Base-by-base conservation (phyloP, 2,113 vertebrate genomes). In the Empidonax alnorum region DNA sequence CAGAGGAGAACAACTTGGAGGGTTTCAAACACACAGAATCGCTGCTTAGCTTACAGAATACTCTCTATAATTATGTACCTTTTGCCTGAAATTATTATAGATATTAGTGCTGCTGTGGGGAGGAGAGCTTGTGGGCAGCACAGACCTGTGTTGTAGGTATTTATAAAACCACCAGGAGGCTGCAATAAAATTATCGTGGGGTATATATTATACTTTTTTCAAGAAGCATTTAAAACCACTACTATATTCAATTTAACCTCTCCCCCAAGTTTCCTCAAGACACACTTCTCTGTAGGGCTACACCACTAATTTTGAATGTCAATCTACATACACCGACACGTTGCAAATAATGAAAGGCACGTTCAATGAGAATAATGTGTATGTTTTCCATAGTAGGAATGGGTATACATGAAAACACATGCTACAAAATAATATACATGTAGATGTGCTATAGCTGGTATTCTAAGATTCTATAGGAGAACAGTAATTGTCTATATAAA, bases 111-210 rank as follows among this genome's bases (percentile, higher is more conserved):
- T 90, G 90, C 68, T 91, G 75, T 31, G 63, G 73, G 78, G 71
- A 95, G 87, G 75, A 95, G 56, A 83, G 85, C 63, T 71, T 58
- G 77, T 74, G 79, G 93, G 84, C 68, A 94, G 84, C 6, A 1
- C 44, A 31, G 22, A 86, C 2, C 0, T 41, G 46, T 55, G 50
- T 28, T 93, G 94, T 71, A 81, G 79, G 63, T 90, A 93, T 73
- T 94, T 77, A 84, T 35, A 90, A 96, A 90, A 73, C 61, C 93
- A 93, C 76, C 77, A 92, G 82, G 85, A 95, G 79, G 82, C 92
- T 89, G 79, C 80, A 89, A 75, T 59, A 63, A 95, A 90, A 92
- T 93, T 49, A 81, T 67, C 76, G n/a, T 56, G 92, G 79, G 28
- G 73, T 84, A 75, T 44, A 84, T 20, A 87, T 84, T 72, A 81